Percentiles rank a stretch among this genome's conserved stretches.
phyloP scores from a whole-genome alignment of 2,113 vertebrate genomes.

The Antigone vipio region DNA sequence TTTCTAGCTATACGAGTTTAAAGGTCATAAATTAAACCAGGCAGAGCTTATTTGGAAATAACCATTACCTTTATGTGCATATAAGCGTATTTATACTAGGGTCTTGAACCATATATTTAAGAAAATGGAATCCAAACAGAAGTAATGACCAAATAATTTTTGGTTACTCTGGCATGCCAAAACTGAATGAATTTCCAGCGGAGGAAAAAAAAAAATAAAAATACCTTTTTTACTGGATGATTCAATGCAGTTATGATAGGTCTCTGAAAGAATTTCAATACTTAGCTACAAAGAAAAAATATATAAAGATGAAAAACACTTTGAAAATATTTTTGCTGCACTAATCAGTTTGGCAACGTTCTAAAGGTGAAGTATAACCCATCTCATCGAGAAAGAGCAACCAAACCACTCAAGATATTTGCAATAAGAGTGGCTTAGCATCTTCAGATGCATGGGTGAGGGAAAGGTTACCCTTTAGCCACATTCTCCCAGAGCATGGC shows the following conservation, averaged over 20 bases:
- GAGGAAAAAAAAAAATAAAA: neutral
- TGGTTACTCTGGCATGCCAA: neutral
- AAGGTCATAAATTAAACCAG: conserved; percentile 26
- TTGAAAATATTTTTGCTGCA: neutral
- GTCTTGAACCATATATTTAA: neutral
- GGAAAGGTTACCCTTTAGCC: conserved; percentile 80
- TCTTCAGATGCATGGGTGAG: conserved; percentile 73
- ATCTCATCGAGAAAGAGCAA: neutral
- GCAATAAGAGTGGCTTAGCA: conserved; percentile 49
- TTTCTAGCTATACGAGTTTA: neutral
- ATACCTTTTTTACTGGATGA: neutral
- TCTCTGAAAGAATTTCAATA: neutral
- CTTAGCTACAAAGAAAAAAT: neutral
- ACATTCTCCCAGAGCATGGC: conserved; percentile 75
- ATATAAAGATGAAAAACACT: neutral
- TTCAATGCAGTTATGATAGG: neutral
- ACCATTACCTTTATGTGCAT: neutral
- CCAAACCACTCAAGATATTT: neutral
- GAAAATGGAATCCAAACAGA: neutral
- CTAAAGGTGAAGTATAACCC: neutral
- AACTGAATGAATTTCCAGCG: neutral
- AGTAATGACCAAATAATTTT: neutral
- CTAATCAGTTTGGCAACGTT: neutral
- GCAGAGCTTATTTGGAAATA: conserved; percentile 15
- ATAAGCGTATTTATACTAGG: neutral